These are phyloP conservation scores for Drosophila limbata DNA, from an alignment of 2,888 invertebrate species.

Conservation along the genomic window DNA sequence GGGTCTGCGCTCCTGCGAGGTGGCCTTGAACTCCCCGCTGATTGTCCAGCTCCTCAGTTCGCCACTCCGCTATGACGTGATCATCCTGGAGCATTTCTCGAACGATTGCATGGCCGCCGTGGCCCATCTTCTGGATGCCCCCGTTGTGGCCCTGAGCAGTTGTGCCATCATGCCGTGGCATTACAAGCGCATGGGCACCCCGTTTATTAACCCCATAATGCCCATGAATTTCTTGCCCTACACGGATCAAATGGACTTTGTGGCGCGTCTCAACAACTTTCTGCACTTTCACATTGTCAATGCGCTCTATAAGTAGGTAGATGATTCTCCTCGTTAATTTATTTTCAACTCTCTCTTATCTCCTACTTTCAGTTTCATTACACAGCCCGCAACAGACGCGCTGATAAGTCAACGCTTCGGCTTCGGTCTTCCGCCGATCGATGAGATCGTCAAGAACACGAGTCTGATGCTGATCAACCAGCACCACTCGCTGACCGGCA, in stretches of 20 bases:
- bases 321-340: too few species aligned
- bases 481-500: slow-evolving; percentile 86
- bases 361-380: slow-evolving; percentile 59
- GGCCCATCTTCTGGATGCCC: slow-evolving; percentile 87
- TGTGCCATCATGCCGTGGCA: slow-evolving; percentile 88
- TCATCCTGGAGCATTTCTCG: slow-evolving; percentile 89
- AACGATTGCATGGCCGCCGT: slow-evolving; percentile 89
- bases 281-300: slow-evolving; percentile 71
- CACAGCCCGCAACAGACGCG: slow-evolving; percentile 83
- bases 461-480: slow-evolving; percentile 86
- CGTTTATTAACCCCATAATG: slow-evolving; percentile 87
- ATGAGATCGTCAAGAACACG: slow-evolving; percentile 83
- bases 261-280: slow-evolving; percentile 85
- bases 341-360: not conserved
- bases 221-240: slow-evolving; percentile 86
- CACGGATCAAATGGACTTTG: slow-evolving; percentile 83
- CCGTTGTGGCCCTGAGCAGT: slow-evolving; percentile 87
- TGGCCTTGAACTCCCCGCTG: slow-evolving; percentile 72
- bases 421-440: slow-evolving; percentile 84
- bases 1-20: slow-evolving; percentile 73
- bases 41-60: slow-evolving; percentile 61
- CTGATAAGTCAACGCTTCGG: slow-evolving; percentile 85
- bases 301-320: slow-evolving; percentile 67
- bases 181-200: slow-evolving; percentile 86
- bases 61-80: slow-evolving; percentile 87